Base-by-base conservation (phyloP, 2,888 invertebrate species). In the Agrochola lota region DNA sequence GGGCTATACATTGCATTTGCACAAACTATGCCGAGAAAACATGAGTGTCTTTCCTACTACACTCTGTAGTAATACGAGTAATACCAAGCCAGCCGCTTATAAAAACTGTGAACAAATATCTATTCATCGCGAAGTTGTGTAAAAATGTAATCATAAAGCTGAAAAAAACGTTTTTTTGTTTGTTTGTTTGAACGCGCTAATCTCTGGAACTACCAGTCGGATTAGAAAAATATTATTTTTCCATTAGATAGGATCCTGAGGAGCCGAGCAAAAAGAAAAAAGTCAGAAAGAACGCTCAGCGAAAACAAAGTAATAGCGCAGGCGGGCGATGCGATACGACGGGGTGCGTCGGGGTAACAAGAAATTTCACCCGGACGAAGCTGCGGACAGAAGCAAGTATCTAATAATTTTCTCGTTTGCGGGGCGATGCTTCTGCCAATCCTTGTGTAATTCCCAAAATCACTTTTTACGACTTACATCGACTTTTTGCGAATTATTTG, bases 81-180 rank as follows among this genome's bases (percentile, higher is more conserved):
- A 30, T 30, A 30, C 3, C 3, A 30, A 30, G 30, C 30, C 30
- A 30, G 30, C 30, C 30, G 3, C 12, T 52, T 40, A 52, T 5
- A 40, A 57, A 73, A 55, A 55, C 35, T 62, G 20, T 52, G 26
- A 43, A 62, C 23, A 40, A 73, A 69, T 59, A 73, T 7, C 23
- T 30, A 57, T 46, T 57, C 26, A 67, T 43, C 12, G 12, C 57
- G 7, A 9, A 63, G 43, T 62, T 55, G 8, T n/a, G 74, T 30
- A n/a, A 30, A 67, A 30, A 30, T 11, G 1, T 11, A 43, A 43
- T 11, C 11, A 43, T 43, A 43, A 43, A 43, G 43, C 11, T 43
- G 40, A 40, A 40, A 35, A 35, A 35, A 35, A 4, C 9, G 11
- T 43, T 43, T 43, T 43, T n/a, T n/a, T n/a, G n/a, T n/a, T 43